These are phyloP conservation scores for Lophius piscatorius DNA, from an alignment of 2,113 vertebrate species.

Conservation along the genomic window DNA sequence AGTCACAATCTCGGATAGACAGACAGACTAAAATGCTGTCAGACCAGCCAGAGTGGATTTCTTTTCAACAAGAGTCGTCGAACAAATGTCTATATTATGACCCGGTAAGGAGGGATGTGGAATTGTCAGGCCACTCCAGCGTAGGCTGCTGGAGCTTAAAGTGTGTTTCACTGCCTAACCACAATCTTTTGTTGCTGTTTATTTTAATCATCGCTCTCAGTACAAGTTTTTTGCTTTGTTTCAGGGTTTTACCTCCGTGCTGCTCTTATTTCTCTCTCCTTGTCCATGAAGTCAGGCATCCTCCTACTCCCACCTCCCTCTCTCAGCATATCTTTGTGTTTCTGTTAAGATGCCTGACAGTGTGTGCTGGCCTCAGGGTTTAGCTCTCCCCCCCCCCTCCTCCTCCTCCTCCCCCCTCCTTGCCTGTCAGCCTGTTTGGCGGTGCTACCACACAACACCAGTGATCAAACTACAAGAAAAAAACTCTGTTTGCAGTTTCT, in stretches of 20 bases:
- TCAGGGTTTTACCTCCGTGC: not conserved
- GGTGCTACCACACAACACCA: slow-evolving; percentile 50
- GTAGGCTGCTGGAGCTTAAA: slow-evolving; percentile 7
- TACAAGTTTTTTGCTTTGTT: not conserved
- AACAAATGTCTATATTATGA: slow-evolving; percentile 45
- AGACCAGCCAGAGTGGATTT: slow-evolving; percentile 27
- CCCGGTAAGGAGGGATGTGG: slow-evolving; percentile 5
- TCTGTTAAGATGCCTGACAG: slow-evolving; percentile 47
- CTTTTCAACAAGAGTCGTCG: slow-evolving; percentile 32
- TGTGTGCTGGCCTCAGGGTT: slow-evolving; percentile 35
- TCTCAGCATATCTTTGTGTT: slow-evolving; percentile 34
- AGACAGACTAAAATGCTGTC: slow-evolving; percentile 23
- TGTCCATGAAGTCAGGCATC: slow-evolving; percentile 33
- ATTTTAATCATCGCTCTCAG: not conserved
- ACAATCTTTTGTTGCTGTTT: not conserved
- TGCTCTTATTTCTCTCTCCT: slow-evolving; percentile 17
- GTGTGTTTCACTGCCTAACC: slow-evolving; percentile 14
- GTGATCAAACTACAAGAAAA: slow-evolving; percentile 65
- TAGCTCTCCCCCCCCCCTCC: slow-evolving; percentile 4
- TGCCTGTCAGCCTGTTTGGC: slow-evolving; percentile 58
- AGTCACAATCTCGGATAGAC: slow-evolving; percentile 74
- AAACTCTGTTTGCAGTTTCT: slow-evolving; percentile 59
- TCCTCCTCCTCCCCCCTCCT: not conserved
- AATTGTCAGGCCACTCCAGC: slow-evolving; percentile 18
- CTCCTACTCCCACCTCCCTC: slow-evolving; percentile 2